Evolutionary conservation across 2,888 invertebrate species (phyloP).

Genomic region (Macrosiphum euphorbiae): DNA sequence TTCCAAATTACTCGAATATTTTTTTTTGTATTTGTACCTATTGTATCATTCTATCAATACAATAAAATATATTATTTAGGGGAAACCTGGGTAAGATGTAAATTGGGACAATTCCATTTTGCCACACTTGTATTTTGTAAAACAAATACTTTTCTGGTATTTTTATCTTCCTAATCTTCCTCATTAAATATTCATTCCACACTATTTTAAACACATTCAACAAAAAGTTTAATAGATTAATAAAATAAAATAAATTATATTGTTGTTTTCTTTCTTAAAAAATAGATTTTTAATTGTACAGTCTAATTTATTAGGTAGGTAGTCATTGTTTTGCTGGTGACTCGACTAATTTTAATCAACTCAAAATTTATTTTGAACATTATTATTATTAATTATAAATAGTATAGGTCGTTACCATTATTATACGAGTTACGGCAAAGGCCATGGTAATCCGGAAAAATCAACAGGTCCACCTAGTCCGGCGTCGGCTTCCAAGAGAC

Average conservation of each 20-base stretch:
- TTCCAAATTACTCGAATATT: no score
- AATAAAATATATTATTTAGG: no score
- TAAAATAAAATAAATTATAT: neutral
- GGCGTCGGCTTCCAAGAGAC: slow-evolving; percentile 88
- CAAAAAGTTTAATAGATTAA: no score
- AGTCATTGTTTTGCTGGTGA: neutral
- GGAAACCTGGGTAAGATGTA: no score
- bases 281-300: neutral
- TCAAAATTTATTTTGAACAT: neutral
- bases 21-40: no score
- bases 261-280: neutral
- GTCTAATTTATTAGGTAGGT: neutral
- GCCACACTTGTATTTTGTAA: no score
- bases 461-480: slow-evolving; percentile 90
- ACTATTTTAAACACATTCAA: no score
- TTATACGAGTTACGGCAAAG: slow-evolving; percentile 75
- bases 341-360: neutral
- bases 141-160: neutral
- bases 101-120: no score
- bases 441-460: slow-evolving; percentile 89
- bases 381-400: neutral
- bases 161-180: no score
- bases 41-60: no score
- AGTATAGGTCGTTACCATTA: neutral
- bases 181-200: no score